Conservation (phyloP, 2,888 invertebrate species). For the Andrena fulva region DNA sequence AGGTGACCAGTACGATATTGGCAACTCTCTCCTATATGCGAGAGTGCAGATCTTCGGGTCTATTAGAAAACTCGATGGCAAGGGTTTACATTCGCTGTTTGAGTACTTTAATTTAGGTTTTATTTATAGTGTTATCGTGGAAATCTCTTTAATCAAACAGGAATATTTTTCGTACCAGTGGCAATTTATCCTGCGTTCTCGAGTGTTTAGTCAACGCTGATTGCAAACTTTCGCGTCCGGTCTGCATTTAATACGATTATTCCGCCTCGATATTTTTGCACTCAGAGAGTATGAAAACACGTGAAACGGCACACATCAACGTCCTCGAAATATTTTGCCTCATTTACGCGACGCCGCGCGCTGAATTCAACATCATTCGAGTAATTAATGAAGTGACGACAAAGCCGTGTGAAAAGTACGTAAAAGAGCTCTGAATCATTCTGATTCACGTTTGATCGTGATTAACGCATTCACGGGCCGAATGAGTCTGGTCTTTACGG, state of each 20-base stretch:
- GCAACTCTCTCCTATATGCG: too few species aligned
- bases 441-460: conserved; percentile 47
- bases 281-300: background rate
- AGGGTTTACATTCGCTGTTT: too few species aligned
- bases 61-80: too few species aligned
- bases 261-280: background rate
- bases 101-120: too few species aligned
- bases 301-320: background rate
- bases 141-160: too few species aligned
- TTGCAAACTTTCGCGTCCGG: background rate
- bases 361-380: conserved; percentile 31
- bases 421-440: conserved; percentile 42
- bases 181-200: too few species aligned
- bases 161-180: too few species aligned
- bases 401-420: conserved; percentile 28
- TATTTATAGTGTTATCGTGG: too few species aligned
- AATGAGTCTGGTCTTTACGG: conserved; percentile 20
- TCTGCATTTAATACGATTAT: background rate
- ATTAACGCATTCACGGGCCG: conserved; percentile 46
- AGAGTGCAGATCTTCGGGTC: too few species aligned
- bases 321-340: conserved; percentile 39
- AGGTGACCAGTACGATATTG: too few species aligned
- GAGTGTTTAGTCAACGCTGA: too few species aligned
- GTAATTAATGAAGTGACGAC: conserved; percentile 58
- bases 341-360: conserved; percentile 23